phyloP scores from a whole-genome alignment of 1,140 invertebrate genomes.

The Cherax destructor region DNA sequence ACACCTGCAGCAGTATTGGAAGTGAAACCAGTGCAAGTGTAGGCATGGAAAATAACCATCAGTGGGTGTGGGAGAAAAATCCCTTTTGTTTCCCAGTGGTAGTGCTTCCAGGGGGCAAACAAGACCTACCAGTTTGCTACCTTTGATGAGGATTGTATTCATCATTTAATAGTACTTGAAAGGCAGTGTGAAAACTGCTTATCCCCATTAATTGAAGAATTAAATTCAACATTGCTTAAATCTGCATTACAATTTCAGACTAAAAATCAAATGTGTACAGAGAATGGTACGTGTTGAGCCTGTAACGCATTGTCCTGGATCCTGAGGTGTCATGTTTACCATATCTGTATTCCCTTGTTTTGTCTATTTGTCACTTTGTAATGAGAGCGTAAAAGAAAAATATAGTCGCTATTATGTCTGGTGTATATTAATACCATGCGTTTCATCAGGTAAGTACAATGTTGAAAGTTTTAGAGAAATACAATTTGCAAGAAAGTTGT shows the following conservation, averaged over 20 bases:
- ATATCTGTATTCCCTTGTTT: not conserved
- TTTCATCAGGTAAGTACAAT: not conserved
- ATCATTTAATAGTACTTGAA: not conserved
- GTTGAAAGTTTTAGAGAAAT: too few relatives aligned
- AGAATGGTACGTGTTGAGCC: not conserved
- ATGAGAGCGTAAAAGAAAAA: not conserved
- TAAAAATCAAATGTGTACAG: not conserved
- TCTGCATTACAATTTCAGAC: not conserved
- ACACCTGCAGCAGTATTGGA: too few relatives aligned
- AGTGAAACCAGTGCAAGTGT: too few relatives aligned
- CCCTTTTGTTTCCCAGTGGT: too few relatives aligned
- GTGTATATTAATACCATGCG: not conserved
- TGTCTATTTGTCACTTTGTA: not conserved
- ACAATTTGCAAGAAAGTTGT: too few relatives aligned
- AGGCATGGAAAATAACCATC: too few relatives aligned
- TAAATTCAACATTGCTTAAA: not conserved
- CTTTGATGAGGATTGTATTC: too few relatives aligned
- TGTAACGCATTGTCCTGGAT: not conserved
- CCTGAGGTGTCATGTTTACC: not conserved
- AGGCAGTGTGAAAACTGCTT: slow-evolving; percentile 59
- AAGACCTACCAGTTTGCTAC: too few relatives aligned
- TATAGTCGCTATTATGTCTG: not conserved
- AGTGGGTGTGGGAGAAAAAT: too few relatives aligned
- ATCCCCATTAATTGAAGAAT: not conserved
- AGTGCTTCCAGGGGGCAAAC: too few relatives aligned